Base-by-base conservation (phyloP, 2,888 invertebrate species). In the Barypeithes pellucidus region DNA sequence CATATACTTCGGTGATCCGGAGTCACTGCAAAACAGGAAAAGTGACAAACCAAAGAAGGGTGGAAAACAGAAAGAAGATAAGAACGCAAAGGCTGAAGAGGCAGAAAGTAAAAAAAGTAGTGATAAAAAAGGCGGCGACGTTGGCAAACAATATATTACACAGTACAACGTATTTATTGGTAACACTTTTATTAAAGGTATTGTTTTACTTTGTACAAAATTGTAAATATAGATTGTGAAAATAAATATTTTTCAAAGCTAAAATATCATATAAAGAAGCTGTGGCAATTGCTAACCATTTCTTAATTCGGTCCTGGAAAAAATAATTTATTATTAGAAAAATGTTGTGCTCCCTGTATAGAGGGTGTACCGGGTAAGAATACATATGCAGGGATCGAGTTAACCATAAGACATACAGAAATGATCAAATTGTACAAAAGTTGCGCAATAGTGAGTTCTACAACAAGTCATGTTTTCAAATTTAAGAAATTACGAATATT, bases 151-250 rank as follows among this genome's bases (percentile, higher is more conserved):
- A 63, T 76, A 77, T 43, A 72, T 78, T 41, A 50, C 70, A 12
- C 79, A 80, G 57, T 80, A 79, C 52, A 78, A 80, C 59, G 73
- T 79, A 29, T 67, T 67, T 41, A 24, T 77, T 18, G 72, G 75
- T 24, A 70, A 68, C 45, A 69, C 47, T 36, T 76, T 76, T 66
- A 20, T 79, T 18, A 79, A 76, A 75, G 78, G 77, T 62, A 62
- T 78, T 11, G 74, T 79, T 67, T 57, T 80, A 47, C 66, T 80
- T 45, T 69, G 78, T 77, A 67, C 57, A 50, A 65, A 75, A 43
- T 67, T 76, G 62, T 75, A 70, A 76, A 73, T 22, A 22, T 18
- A 43, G n/a, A n/a, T n/a, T n/a, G n/a, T 12, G 24, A 50, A 50
- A 50, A 50, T 50, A 50, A 2, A 47, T 11, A 47, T 11, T 11